Conservation (phyloP, 2,797 vertebrate genomes). For the Acridotheres tristis region DNA sequence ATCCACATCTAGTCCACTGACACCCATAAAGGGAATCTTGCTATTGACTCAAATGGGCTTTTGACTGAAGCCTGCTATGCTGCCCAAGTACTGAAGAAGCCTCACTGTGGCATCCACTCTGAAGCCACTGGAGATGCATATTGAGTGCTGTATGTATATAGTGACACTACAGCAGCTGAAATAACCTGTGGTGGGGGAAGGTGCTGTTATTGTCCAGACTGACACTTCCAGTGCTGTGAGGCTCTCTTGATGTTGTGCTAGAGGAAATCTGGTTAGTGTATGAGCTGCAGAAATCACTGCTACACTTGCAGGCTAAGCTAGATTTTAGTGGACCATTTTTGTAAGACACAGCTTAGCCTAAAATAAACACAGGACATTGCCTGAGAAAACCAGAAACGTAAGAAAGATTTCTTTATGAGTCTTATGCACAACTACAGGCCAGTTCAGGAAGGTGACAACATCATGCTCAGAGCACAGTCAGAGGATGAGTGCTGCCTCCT, state of each 20-base stretch:
- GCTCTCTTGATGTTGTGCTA: not conserved
- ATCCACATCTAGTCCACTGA: not conserved
- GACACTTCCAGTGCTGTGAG: not conserved
- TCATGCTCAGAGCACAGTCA: not conserved
- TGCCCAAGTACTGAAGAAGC: not conserved
- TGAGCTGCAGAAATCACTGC: not conserved
- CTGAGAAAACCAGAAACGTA: not conserved
- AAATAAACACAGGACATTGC: not conserved
- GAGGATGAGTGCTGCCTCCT: not conserved
- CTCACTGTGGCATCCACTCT: fast-evolving
- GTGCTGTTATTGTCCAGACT: not conserved
- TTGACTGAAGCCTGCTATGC: not conserved
- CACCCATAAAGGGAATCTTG: not conserved
- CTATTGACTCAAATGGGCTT: not conserved
- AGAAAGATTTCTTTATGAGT: not conserved
- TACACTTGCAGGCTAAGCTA: not conserved
- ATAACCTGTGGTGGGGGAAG: not conserved
- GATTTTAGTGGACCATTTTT: not conserved
- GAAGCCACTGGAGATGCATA: fast-evolving
- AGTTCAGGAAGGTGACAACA: not conserved
- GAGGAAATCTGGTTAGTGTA: not conserved
- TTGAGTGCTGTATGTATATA: not conserved
- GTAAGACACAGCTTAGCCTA: not conserved
- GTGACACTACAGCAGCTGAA: not conserved
- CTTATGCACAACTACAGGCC: not conserved